Evolutionary conservation across 2,113 vertebrate species (phyloP), one percentile per base, ranked within the genome.

Genomic region (Trogon surrucura): DNA sequence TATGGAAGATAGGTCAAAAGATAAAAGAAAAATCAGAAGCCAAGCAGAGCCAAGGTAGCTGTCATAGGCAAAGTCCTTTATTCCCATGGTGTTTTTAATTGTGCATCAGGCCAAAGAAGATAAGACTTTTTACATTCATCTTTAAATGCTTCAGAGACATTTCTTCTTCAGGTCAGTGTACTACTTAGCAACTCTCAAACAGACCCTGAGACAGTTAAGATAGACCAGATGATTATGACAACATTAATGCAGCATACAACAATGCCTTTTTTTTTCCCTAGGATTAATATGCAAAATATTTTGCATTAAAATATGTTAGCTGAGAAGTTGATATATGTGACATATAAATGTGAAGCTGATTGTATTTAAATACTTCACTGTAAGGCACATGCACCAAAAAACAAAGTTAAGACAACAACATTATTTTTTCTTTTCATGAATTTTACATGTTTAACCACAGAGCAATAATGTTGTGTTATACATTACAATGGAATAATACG

Each of bases 361-460:
- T 65, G 8, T 70, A 69, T 89, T 91, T 85, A 92, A 89, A 80
- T 62, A 58, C n/a, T 80, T 82, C 85, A 62, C 65, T 93, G 41
- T 60, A 85, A 88, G 61, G 54, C 27, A 61, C 54, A 70, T 66
- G 22, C 29, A 83, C 36, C 78, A 87, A 88, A 15, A 11, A 83
- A 19, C 60, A 56, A 8, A 17, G 12, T 90, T 94, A 85, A 85
- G 81, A 88, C 58, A 80, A 60, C 7, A 0, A 6, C 26, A 74
- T 83, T 87, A 83, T 45, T 89, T 92, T 93, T 85, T 44, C 47
- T 89, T 83, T 91, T 88, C 50, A 85, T 93, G 9, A 91, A 93
- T 96, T 96, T 91, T 96, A n/a, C 26, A 82, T 94, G 29, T 85
- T 93, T 88, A 77, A 29, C 47, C 36, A 82, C 62, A 77, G 27